A percentile compares a stretch with the other conserved stretches of the same genome.
Evolutionary conservation across 2,797 vertebrate species (phyloP).

Genomic region (Melopsittacus undulatus): DNA sequence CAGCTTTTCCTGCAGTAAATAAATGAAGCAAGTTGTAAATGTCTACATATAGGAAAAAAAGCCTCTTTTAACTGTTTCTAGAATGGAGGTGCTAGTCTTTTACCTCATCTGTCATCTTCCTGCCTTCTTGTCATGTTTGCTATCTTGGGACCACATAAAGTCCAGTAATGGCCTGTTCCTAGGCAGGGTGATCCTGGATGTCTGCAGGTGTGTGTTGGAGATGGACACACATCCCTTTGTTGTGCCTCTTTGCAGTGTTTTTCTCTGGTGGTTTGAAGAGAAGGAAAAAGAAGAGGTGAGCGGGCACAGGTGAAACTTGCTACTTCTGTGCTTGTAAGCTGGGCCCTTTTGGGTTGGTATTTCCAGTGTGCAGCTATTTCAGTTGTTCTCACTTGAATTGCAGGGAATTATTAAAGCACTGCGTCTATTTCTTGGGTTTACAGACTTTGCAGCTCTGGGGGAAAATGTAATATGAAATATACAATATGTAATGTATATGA

Average conservation of each 20-base stretch:
- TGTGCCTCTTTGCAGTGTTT: not conserved
- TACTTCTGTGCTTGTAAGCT: not conserved
- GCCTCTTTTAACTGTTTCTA: not conserved
- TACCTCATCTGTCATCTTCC: not conserved
- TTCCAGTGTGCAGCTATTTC: not conserved
- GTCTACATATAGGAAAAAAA: not conserved
- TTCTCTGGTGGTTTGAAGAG: not conserved
- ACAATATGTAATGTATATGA: not conserved
- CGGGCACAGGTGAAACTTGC: not conserved
- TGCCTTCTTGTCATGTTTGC: not conserved
- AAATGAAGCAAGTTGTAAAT: not conserved
- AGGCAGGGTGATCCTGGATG: no score
- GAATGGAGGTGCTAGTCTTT: not conserved
- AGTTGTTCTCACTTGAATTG: accelerated
- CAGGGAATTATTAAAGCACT: not conserved
- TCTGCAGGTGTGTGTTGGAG: not conserved
- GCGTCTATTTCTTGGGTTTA: not conserved
- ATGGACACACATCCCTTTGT: accelerated
- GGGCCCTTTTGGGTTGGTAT: not conserved
- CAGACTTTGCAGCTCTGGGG: not conserved
- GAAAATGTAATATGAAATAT: not conserved
- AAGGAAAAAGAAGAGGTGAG: no score
- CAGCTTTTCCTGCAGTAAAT: not conserved
- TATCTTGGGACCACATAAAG: accelerated
- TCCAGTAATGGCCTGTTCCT: not conserved